phyloP scores from a whole-genome alignment of 2,888 invertebrate species.

The Flexamia atlantica region DNA sequence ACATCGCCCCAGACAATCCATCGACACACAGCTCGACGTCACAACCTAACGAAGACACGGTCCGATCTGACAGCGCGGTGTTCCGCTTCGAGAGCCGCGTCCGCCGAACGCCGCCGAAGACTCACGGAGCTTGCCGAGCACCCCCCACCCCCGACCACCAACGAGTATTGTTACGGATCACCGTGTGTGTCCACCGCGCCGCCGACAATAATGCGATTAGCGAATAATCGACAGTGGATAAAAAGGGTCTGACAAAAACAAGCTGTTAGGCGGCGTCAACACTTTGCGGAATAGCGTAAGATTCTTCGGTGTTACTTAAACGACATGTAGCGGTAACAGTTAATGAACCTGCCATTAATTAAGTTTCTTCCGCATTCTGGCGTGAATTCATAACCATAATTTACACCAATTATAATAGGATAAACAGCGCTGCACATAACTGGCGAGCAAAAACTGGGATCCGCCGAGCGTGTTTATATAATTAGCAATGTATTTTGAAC shows the following conservation, averaged over 20 bases:
- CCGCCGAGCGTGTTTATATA: conserved; percentile 30
- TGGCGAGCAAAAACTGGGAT: conserved; percentile 2
- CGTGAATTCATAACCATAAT: conserved; percentile 51
- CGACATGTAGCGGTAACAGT: conserved; percentile 1
- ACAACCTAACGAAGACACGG: conserved; percentile 32
- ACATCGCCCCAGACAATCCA: conserved; percentile 42
- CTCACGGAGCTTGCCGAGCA: conserved; percentile 1
- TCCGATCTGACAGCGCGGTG: conserved; percentile 51
- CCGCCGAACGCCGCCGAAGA: conserved; percentile 28
- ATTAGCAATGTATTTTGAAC: no score
- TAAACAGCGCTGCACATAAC: conserved; percentile 38
- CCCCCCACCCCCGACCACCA: background rate
- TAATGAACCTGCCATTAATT: conserved; percentile 10
- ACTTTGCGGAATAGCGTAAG: no score
- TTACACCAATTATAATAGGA: conserved; percentile 49
- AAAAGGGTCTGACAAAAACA: background rate
- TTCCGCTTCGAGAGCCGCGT: conserved; percentile 26
- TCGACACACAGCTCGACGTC: background rate
- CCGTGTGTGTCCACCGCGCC: conserved; percentile 1
- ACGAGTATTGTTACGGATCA: background rate
- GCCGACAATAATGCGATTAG: conserved; percentile 22
- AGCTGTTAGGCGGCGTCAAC: background rate
- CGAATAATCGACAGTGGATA: conserved; percentile 1
- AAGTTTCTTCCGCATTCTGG: conserved; percentile 44
- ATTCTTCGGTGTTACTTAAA: background rate